Evolutionary conservation across 2,797 vertebrate genomes (phyloP).

Genomic region (Ctenopoma kingsleyae): DNA sequence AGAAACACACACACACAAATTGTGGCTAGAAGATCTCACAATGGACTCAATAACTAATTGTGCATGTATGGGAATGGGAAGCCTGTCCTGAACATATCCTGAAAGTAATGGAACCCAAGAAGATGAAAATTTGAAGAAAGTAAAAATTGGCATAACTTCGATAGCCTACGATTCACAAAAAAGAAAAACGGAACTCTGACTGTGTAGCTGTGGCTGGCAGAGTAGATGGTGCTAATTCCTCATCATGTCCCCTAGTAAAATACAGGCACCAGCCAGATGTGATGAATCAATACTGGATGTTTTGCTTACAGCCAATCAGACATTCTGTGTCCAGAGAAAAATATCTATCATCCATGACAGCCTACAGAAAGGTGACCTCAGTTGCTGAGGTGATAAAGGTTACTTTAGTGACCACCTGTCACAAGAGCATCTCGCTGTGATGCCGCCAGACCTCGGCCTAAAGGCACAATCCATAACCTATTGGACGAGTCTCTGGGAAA

Average conservation of each 20-base stretch:
- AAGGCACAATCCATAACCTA: constrained; percentile 75
- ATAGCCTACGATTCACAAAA: too few relatives aligned
- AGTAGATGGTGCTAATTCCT: constrained; percentile 31
- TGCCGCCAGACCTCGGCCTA: constrained; percentile 65
- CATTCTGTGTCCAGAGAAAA: constrained; percentile 52
- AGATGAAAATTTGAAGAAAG: not conserved
- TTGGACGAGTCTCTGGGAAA: constrained; percentile 67
- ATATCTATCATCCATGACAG: constrained; percentile 75
- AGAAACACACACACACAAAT: not conserved
- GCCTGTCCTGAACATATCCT: too few relatives aligned
- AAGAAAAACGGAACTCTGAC: not conserved
- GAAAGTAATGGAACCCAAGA: too few relatives aligned
- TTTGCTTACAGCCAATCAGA: constrained; percentile 69
- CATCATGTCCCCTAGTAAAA: constrained; percentile 10
- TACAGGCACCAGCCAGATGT: constrained; percentile 37
- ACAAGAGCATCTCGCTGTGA: constrained; percentile 63
- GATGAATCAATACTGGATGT: constrained; percentile 61
- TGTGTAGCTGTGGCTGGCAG: not conserved
- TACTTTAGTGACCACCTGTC: constrained; percentile 79
- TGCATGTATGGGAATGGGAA: too few relatives aligned
- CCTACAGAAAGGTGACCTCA: constrained; percentile 75
- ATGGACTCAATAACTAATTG: too few relatives aligned
- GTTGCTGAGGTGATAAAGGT: constrained; percentile 79
- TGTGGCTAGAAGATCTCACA: not conserved
- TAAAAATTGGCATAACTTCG: not conserved